Evolutionary conservation across 2,797 vertebrate genomes (phyloP), one percentile per base, ranked within the genome.

Genomic region (Iguana delicatissima): DNA sequence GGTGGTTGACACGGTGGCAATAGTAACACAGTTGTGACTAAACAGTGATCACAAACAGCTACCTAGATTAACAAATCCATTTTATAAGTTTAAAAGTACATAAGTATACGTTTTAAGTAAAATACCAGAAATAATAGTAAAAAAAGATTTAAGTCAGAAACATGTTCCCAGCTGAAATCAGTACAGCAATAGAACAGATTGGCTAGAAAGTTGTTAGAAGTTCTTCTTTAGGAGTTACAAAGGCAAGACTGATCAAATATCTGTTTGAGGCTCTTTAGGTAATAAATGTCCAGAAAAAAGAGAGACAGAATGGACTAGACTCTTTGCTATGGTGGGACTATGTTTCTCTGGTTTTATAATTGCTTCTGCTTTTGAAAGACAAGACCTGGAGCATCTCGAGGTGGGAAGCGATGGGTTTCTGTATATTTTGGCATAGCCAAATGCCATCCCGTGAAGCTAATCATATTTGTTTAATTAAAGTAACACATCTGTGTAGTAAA

Each of bases 401-500:
- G 3, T 55, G 38, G 89, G 74, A 86, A 87, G 74, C 55, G 46
- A 84, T 72, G 29, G 69, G 85, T 52, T 91, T 67, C 72, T 84
- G 72, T 92, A 52, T 93, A 93, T 90, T 91, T 93, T 57, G 79
- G 86, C 94, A 91, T 86, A 52, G 95, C 94, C 94, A 96, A 96
- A 96, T 50, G 67, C 95, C 95, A 89, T 93, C 96, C 95, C 94
- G 85, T 97, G 93, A 95, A 93, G 92, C 87, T 96, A 96, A 96
- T 93, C 96, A 93, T 91, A 96, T 97, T 97, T 97, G 94, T 97
- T 97, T 97, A 97, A 97, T 97, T 97, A 96, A 97, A 97, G 96
- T 96, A 97, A 96, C 96, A 96, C 91, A 96, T 96, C 96, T 97
- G 95, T 97, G 96, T 94, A 96, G 95, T 96, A 97, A 97, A 97